Evolutionary conservation across 2,797 vertebrate species (phyloP).

Genomic region (Neosilurus hyrtlii): DNA sequence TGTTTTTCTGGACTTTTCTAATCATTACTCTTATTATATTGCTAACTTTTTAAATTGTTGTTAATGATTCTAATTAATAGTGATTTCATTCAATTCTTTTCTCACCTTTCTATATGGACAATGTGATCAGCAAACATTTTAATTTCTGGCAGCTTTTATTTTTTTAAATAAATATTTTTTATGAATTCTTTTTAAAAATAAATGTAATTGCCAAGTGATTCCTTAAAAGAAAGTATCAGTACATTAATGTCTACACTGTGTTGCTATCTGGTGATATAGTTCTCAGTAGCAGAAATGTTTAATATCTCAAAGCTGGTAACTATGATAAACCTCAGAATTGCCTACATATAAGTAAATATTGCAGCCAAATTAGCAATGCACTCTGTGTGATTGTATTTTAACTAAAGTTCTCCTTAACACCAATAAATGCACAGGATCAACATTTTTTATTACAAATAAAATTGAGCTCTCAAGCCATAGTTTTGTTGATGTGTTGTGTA

Average conservation of each 20-base stretch:
- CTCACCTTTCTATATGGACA: too few species aligned
- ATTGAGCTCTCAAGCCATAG: slow-evolving; percentile 5
- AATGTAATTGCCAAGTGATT: not conserved
- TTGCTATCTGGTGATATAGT: not conserved
- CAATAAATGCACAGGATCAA: not conserved
- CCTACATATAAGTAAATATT: not conserved
- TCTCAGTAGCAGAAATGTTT: not conserved
- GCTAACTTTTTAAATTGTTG: too few species aligned
- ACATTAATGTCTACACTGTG: not conserved
- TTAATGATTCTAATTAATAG: too few species aligned
- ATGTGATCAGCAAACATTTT: too few species aligned
- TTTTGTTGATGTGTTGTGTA: slow-evolving; percentile 44
- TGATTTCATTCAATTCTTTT: too few species aligned
- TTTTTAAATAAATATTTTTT: too few species aligned
- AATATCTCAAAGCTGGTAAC: not conserved
- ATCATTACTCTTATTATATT: too few species aligned
- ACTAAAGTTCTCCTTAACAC: not conserved
- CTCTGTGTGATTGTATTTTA: not conserved
- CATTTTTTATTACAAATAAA: not conserved
- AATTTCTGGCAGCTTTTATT: too few species aligned
- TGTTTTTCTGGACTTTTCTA: too few species aligned
- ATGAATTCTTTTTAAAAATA: too few species aligned
- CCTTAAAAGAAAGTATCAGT: not conserved
- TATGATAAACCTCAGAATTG: too few species aligned
- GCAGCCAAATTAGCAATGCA: not conserved